Evolutionary conservation across 2,888 invertebrate species (phyloP).

Genomic region (Oconnorella tubifera): DNA sequence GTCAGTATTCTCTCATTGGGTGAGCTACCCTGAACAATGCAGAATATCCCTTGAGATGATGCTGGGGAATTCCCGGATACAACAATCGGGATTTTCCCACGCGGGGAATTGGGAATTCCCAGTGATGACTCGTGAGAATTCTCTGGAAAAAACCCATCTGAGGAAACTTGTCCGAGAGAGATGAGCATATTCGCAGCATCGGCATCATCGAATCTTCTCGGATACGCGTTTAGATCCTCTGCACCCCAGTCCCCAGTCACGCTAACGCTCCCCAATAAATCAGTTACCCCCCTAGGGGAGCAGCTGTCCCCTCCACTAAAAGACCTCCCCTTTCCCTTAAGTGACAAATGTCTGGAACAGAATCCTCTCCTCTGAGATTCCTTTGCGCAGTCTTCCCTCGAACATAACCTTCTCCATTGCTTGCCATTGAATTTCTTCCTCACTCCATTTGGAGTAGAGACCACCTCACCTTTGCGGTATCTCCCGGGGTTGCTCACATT

Average conservation of each 20-base stretch:
- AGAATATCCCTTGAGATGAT: no score
- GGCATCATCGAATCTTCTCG: neutral
- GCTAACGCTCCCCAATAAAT: neutral
- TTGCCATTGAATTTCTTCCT: constrained; percentile 99
- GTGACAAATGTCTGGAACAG: constrained; percentile 91
- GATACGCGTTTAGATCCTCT: neutral
- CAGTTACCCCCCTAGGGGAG: neutral
- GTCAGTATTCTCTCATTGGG: no score
- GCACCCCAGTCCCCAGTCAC: neutral
- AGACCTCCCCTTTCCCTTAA: constrained; percentile 66
- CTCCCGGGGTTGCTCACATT: constrained; percentile 52
- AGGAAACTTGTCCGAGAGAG: no score
- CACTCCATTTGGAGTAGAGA: constrained; percentile 78
- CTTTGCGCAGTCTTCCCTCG: constrained; percentile 88
- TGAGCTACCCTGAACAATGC: no score
- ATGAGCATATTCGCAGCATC: neutral
- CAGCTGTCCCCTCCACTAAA: neutral
- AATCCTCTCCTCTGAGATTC: constrained; percentile 96
- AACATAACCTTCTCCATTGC: constrained; percentile 96
- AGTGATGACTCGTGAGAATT: no score
- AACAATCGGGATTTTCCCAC: no score
- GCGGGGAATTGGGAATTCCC: no score
- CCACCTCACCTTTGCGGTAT: constrained; percentile 84
- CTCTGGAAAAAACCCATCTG: no score
- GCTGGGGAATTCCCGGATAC: no score